phyloP scores from a whole-genome alignment of 2,888 invertebrate species.

The Hipparchia sbordonii region DNA sequence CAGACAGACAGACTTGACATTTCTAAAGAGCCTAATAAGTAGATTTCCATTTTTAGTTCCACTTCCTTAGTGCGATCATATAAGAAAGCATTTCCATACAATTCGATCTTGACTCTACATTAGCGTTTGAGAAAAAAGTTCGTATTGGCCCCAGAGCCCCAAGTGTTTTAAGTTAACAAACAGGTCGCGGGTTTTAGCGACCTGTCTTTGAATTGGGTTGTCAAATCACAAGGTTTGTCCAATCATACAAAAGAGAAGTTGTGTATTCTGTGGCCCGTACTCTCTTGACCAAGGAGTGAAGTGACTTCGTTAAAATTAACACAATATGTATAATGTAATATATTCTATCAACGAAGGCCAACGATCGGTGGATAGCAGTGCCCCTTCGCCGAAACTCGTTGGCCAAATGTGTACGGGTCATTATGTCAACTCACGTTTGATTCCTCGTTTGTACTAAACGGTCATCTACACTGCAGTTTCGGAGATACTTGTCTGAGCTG shows the following conservation, averaged over 20 bases:
- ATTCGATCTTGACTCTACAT: not conserved
- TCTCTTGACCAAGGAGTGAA: not conserved
- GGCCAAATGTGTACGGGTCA: not conserved
- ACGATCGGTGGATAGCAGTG: not conserved
- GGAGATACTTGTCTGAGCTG: not conserved
- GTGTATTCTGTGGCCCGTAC: not conserved
- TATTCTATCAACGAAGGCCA: not conserved
- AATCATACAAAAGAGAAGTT: not conserved
- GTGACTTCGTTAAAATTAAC: not conserved
- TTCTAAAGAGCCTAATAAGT: no score
- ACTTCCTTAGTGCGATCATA: not conserved
- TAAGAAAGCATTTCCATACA: conserved; percentile 1
- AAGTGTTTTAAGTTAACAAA: not conserved
- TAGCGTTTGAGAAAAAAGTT: not conserved
- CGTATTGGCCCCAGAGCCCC: not conserved
- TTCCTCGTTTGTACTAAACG: not conserved
- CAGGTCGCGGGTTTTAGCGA: not conserved
- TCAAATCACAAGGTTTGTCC: not conserved
- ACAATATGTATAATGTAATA: not conserved
- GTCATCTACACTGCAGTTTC: not conserved
- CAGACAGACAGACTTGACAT: no score
- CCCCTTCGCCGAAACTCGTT: not conserved
- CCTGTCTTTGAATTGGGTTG: not conserved
- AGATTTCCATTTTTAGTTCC: not conserved
- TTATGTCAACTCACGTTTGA: not conserved